A percentile compares a stretch with the other conserved stretches of the same genome.
Evolutionary conservation across 2,797 vertebrate species (phyloP).

Genomic region (Pangasius mekongensis): DNA sequence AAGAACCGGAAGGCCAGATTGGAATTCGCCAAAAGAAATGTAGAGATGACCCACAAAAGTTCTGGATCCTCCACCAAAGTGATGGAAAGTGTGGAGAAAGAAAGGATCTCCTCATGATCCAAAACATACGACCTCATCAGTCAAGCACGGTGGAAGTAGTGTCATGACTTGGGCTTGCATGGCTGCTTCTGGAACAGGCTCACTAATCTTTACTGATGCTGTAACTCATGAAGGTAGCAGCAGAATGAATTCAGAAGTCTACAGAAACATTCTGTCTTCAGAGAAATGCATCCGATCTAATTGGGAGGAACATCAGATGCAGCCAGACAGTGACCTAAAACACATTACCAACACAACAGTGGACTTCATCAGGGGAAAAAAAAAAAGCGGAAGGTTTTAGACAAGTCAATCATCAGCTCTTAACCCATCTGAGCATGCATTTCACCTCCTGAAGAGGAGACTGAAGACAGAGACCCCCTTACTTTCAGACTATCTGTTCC

Average conservation of each 20-base stretch:
- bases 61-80: neutral
- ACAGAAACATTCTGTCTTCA: neutral
- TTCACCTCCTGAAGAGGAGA: neutral
- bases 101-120: neutral
- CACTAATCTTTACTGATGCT: neutral
- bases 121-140: neutral
- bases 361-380: neutral
- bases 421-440: neutral
- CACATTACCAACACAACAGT: neutral
- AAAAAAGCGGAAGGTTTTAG: neutral
- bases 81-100: neutral
- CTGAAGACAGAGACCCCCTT: neutral
- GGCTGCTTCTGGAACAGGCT: neutral
- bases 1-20: neutral
- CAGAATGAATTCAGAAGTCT: neutral
- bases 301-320: neutral
- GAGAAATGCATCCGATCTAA: neutral
- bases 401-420: neutral
- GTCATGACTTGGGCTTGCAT: neutral
- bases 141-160: neutral
- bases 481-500: neutral
- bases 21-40: neutral
- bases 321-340: neutral
- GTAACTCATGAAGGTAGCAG: neutral
- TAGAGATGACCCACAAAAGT: neutral